Conservation (phyloP, 2,888 invertebrate genomes). For the Phyto melanocephala region DNA sequence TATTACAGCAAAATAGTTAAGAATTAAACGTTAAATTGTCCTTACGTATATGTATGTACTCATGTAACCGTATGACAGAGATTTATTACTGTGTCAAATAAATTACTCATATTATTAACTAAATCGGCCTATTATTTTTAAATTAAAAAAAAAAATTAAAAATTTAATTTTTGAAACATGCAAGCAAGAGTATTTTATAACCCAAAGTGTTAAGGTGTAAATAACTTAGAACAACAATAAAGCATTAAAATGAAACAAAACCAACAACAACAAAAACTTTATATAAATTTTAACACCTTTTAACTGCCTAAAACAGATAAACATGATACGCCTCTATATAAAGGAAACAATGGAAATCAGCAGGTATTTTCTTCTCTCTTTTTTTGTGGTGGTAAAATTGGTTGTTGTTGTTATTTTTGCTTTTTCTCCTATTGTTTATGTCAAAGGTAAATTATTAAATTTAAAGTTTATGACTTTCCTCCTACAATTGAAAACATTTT, state of each 20-base stretch:
- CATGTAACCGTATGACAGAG: no score
- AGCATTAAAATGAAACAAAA: not conserved
- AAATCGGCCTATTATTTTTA: no score
- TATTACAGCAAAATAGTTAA: no score
- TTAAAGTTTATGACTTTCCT: conserved; percentile 30
- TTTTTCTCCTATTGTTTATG: not conserved
- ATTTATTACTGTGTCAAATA: no score
- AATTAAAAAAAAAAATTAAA: no score
- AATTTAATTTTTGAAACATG: no score
- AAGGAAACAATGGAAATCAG: conserved; percentile 58
- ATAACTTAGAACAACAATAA: not conserved
- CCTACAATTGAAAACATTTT: not conserved
- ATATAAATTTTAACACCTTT: conserved; percentile 49
- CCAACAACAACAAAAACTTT: not conserved
- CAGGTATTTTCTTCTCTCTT: conserved; percentile 51
- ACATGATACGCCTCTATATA: conserved; percentile 36
- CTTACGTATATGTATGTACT: no score
- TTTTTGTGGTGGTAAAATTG: no score
- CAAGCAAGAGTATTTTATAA: no score
- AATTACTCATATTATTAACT: no score
- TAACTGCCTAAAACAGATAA: conserved; percentile 61
- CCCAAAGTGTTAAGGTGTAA: conserved; percentile 14
- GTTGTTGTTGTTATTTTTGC: not conserved
- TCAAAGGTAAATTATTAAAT: conserved; percentile 43
- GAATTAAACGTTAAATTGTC: no score